Evolutionary conservation across 1,140 invertebrate genomes (phyloP), one percentile per base, ranked within the genome.

Genomic region (Drosophila ironensis): DNA sequence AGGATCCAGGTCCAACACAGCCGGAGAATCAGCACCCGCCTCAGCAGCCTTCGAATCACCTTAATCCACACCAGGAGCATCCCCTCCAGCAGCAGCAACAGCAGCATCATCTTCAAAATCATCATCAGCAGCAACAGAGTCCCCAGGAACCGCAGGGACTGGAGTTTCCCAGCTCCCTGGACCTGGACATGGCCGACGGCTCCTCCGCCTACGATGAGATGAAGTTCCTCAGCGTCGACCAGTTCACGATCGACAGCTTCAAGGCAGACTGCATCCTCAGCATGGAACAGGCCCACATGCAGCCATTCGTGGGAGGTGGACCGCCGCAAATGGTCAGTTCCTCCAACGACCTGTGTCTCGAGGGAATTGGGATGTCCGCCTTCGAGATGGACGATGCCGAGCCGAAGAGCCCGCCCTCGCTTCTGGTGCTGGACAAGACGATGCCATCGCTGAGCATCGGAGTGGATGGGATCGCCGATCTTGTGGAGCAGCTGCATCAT

Each of bases 241-340:
- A 90, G 56, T 90, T 88, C 22, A 90, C 86, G 54, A 90, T 90
- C 52, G 89, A 90, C 28, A 88, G 80, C 60, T 89, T 90, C 46
- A 89, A 89, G 57, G 80, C 86, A 27, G 89, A 90, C 48, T 90
- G 89, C 50, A 90, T 90, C 1, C 63, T 90, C 0, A 90, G 87
- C 66, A 67, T 90, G 68, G 86, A 90, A 52, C 87, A 89, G 20
- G 20, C 67, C 2, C 71, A 71, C 12, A 53, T 56, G 35, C 35
- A 56, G 30, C 17, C 61, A 20, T 71, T 76, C n/a, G 68, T 66
- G 45, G 33, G 14, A 0, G 14, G 30, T 4, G 59, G 67, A n/a
- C n/a, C 24, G 48, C 50, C 11, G n/a, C 76, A 57, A 28, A 30
- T 46, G 17, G 12, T 35, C 16, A 33, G 27, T n/a, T 25, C 17